Evolutionary conservation across 2,888 invertebrate species (phyloP).

Genomic region (Acleris sparsana): DNA sequence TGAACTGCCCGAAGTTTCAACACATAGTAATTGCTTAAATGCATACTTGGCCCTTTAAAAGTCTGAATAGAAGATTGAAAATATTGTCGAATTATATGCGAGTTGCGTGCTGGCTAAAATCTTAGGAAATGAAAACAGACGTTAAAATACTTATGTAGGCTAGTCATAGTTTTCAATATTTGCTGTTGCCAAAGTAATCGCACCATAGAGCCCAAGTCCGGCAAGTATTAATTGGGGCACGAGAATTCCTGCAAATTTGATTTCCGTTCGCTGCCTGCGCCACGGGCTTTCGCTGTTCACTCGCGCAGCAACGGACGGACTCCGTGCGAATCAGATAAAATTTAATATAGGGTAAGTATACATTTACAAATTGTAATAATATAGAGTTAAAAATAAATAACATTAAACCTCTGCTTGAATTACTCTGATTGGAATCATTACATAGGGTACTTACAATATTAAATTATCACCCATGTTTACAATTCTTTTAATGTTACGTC

Average conservation of each 20-base stretch:
- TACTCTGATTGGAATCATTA: too few relatives aligned
- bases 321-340: background rate
- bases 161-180: background rate
- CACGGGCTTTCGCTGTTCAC: constrained; percentile 2
- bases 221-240: constrained; percentile 55
- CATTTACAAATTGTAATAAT: background rate
- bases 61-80: too few relatives aligned
- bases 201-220: constrained; percentile 35
- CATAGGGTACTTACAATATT: too few relatives aligned
- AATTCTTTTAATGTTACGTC: too few relatives aligned
- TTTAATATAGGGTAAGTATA: background rate
- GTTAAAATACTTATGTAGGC: too few relatives aligned
- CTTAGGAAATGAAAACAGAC: too few relatives aligned
- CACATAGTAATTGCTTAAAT: constrained; percentile 9
- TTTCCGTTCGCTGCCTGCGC: constrained; percentile 42
- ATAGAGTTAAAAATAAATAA: background rate
- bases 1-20: constrained; percentile 37
- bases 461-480: too few relatives aligned
- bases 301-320: background rate
- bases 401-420: background rate
- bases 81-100: too few relatives aligned
- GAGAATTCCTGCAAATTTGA: constrained; percentile 52
- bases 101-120: too few relatives aligned
- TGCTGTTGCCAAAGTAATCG: constrained; percentile 26
- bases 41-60: background rate